Conservation (phyloP, 2,113 vertebrate genomes). For the Myotis lucifugus region DNA sequence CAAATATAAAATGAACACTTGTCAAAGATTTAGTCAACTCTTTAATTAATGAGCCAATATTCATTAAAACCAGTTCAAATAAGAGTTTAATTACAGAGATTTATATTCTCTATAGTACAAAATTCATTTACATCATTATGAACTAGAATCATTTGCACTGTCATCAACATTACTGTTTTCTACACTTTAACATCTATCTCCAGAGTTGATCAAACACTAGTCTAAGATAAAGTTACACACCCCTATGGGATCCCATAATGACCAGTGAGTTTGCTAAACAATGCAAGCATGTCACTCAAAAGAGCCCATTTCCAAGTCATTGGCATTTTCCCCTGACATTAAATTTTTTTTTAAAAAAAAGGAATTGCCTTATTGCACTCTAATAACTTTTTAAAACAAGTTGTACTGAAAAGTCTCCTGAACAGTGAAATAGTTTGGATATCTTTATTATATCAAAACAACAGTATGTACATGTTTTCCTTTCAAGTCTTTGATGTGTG, state of each 20-base stretch:
- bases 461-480: background rate
- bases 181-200: background rate
- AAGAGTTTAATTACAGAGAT: constrained; percentile 21
- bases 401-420: background rate
- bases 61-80: constrained; percentile 14
- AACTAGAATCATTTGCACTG: background rate
- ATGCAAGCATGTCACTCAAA: background rate
- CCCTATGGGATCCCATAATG: background rate
- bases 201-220: background rate
- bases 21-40: background rate
- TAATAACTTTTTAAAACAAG: background rate
- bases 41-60: constrained; percentile 9
- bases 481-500: background rate
- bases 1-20: background rate
- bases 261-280: background rate
- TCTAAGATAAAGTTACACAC: background rate
- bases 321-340: background rate
- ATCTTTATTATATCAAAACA: background rate
- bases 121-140: constrained; percentile 11
- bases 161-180: background rate
- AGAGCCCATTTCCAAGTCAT: background rate
- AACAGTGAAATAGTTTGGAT: background rate
- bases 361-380: background rate
- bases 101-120: background rate
- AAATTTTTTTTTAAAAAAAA: background rate